Conservation (phyloP, 2,113 vertebrate species). For the Hydrochoerus hydrochaeris region DNA sequence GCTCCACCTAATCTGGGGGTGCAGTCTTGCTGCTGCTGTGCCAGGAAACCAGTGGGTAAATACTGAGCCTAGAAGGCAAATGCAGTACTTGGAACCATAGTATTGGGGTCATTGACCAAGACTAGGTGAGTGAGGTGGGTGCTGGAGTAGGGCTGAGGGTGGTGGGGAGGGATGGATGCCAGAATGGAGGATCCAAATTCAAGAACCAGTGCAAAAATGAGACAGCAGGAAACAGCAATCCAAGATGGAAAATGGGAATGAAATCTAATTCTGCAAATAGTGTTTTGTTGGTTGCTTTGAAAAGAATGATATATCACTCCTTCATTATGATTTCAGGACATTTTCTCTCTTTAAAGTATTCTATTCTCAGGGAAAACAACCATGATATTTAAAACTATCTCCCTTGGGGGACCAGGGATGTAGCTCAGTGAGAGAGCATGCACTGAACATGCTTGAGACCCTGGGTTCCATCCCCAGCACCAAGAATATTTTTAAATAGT, state of each 20-base stretch:
- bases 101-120: too few relatives aligned
- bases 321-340: not conserved
- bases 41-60: not conserved
- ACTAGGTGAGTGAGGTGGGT: not conserved
- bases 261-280: not conserved
- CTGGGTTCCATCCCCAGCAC: not conserved
- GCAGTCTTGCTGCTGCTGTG: not conserved
- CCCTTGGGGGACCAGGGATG: not conserved
- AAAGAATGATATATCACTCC: not conserved
- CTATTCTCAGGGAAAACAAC: not conserved
- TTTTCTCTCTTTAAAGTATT: not conserved
- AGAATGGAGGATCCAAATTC: not conserved
- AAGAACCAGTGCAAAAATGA: not conserved
- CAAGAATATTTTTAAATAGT: not conserved
- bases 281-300: not conserved
- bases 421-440: not conserved
- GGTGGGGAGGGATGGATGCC: too few relatives aligned
- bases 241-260: not conserved
- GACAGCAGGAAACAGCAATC: not conserved
- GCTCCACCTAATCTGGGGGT: not conserved
- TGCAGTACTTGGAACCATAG: not conserved
- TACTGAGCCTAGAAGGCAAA: not conserved
- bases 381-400: not conserved
- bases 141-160: not conserved
- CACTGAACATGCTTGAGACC: too few relatives aligned